Percentiles rank a stretch among this genome's conserved stretches.
phyloP scores from a whole-genome alignment of 2,113 vertebrate genomes.

The Pituophis catenifer region DNA sequence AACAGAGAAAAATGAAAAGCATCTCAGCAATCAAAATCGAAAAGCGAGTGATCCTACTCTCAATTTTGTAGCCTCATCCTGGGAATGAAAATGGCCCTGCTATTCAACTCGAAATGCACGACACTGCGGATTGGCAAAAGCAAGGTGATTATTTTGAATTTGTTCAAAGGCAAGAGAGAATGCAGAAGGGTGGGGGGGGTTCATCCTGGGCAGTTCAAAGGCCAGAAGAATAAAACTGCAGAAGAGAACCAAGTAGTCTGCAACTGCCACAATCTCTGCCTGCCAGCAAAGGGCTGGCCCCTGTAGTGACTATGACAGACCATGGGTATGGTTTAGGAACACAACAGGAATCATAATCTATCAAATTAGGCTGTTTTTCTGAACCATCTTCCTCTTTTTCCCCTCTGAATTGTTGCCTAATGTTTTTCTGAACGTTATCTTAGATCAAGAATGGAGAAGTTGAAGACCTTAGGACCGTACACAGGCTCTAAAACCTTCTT shows the following conservation, averaged over 20 bases:
- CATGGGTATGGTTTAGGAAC: background rate
- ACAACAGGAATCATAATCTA: background rate
- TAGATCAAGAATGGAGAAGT: background rate
- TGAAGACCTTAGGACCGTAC: background rate
- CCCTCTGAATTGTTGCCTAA: background rate
- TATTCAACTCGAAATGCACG: background rate
- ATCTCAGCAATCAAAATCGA: background rate
- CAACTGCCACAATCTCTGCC: background rate
- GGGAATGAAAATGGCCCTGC: background rate
- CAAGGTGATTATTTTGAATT: background rate
- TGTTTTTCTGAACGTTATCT: background rate
- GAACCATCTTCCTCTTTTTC: background rate
- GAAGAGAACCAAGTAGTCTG: background rate
- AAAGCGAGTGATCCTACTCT: background rate
- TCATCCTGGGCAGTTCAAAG: background rate
- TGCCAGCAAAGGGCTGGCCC: background rate
- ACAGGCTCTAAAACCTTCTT: background rate
- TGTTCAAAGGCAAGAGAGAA: background rate
- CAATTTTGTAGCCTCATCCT: background rate
- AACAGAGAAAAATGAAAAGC: constrained; percentile 5
- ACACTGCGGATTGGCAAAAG: background rate
- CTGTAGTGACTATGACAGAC: background rate
- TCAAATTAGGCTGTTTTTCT: background rate
- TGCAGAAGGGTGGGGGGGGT: no score
- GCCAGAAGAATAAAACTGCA: background rate